Evolutionary conservation across 1,140 invertebrate species (phyloP).

Genomic region (Elysia chlorotica): DNA sequence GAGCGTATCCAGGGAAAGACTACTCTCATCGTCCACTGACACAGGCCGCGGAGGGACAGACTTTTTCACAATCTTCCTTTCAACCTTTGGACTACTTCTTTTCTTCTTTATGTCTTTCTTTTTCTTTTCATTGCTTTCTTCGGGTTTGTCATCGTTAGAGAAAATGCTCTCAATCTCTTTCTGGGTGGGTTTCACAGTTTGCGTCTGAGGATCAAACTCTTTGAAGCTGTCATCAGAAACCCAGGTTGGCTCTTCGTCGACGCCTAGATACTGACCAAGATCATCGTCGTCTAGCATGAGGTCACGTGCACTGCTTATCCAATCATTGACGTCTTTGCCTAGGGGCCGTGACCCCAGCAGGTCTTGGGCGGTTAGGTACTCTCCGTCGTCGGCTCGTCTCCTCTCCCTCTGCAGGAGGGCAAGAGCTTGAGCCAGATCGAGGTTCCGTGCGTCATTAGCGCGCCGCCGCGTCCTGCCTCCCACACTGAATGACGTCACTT

Average conservation of each 20-base stretch:
- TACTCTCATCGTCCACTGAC: not conserved
- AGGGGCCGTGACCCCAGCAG: not conserved
- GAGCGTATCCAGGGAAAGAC: constrained; percentile 11
- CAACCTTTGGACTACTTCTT: constrained; percentile 7
- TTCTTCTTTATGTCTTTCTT: constrained; percentile 12
- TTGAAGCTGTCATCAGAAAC: not conserved
- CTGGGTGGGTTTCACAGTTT: not conserved
- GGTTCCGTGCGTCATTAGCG: too few species aligned
- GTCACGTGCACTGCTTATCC: constrained; percentile 5
- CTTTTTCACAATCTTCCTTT: constrained; percentile 14
- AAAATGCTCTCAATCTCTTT: constrained; percentile 2
- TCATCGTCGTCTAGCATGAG: not conserved
- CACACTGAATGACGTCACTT: constrained; percentile 26
- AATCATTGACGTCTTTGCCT: constrained; percentile 18
- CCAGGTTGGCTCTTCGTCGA: not conserved
- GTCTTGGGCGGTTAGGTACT: not conserved
- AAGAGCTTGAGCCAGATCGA: constrained; percentile 23
- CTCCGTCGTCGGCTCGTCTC: constrained; percentile 10
- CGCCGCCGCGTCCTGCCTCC: not conserved
- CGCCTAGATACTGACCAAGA: not conserved
- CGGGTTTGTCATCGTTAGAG: not conserved
- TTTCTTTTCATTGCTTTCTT: not conserved
- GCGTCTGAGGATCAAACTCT: not conserved
- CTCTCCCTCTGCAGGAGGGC: constrained; percentile 25
- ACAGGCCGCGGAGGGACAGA: not conserved